Conservation (phyloP, 1,140 invertebrate genomes). For the Drosophila teissieri region DNA sequence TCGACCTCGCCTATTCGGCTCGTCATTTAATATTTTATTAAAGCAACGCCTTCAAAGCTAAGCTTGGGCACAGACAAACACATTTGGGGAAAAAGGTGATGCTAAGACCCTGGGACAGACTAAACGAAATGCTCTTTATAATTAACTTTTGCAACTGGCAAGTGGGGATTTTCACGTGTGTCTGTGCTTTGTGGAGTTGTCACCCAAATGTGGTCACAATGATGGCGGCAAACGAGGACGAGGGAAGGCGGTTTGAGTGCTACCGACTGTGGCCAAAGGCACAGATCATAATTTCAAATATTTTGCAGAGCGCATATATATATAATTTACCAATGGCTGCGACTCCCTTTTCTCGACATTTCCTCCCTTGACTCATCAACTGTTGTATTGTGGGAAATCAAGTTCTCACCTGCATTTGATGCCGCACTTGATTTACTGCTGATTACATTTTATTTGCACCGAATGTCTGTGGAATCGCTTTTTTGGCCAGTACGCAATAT, state of each 20-base stretch:
- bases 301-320: conserved; percentile 37
- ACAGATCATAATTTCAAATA: conserved; percentile 81
- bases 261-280: conserved; percentile 61
- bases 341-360: neutral
- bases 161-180: conserved; percentile 44
- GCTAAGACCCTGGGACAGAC: conserved; percentile 28
- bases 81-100: conserved; percentile 11
- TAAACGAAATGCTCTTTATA: conserved; percentile 59
- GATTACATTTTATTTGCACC: conserved; percentile 73
- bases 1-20: conserved; percentile 6
- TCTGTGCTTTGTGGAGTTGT: conserved; percentile 32
- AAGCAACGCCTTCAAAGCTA: conserved; percentile 39
- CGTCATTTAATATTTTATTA: conserved; percentile 49
- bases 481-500: neutral
- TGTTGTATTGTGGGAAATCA: conserved; percentile 44
- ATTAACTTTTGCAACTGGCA: conserved; percentile 73
- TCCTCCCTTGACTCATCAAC: conserved; percentile 31
- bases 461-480: conserved; percentile 45
- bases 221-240: conserved; percentile 1
- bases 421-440: conserved; percentile 73
- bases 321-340: conserved; percentile 13
- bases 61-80: conserved; percentile 36
- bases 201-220: conserved; percentile 2
- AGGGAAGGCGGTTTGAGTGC: conserved; percentile 23
- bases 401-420: conserved; percentile 59